Conservation (phyloP, 2,797 vertebrate species). For the Sebastes nivosus region DNA sequence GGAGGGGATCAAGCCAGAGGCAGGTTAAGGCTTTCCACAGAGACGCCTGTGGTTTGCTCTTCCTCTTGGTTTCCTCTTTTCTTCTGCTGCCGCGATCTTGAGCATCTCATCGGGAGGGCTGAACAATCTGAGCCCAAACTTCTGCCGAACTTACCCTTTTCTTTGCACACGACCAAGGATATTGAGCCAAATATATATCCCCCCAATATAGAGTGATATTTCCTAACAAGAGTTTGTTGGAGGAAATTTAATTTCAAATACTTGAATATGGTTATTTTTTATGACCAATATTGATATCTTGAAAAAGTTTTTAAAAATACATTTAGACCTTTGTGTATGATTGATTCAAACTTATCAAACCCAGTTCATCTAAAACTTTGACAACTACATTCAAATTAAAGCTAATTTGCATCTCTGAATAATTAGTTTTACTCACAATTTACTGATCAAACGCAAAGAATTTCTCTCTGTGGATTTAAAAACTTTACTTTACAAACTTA, state of each 20-base stretch:
- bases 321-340: not conserved
- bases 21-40: slow-evolving; percentile 66
- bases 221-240: not conserved
- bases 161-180: not conserved
- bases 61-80: slow-evolving; percentile 48
- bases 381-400: not conserved
- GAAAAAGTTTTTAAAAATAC: not conserved
- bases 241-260: not conserved
- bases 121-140: not conserved
- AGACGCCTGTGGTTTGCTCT: slow-evolving; percentile 66
- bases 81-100: slow-evolving; percentile 4
- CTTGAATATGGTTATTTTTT: not conserved
- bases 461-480: not conserved
- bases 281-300: not conserved
- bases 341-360: not conserved
- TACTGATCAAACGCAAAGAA: not conserved
- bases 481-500: not conserved
- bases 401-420: not conserved
- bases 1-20: slow-evolving; percentile 62
- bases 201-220: not conserved
- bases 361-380: not conserved
- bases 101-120: not conserved
- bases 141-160: not conserved
- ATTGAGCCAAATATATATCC: not conserved
- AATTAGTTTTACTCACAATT: not conserved